These are phyloP conservation scores for Genyomyrus donnyi DNA, from an alignment of 2,113 vertebrate genomes.

Conservation along the genomic window DNA sequence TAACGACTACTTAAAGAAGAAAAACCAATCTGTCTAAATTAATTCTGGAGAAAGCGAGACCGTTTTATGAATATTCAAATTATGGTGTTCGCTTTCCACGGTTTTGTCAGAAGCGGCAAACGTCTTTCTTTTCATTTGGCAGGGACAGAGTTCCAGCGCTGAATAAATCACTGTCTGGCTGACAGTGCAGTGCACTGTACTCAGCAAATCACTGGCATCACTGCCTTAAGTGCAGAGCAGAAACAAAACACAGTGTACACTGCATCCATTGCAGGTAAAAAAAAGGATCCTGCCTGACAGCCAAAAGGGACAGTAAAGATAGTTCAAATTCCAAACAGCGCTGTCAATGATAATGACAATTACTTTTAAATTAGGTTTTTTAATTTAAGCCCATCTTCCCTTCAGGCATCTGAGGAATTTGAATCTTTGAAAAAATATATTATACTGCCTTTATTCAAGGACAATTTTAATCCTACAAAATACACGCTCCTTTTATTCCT, in stretches of 20 bases:
- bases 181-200: not conserved
- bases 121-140: not conserved
- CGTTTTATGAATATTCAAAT: constrained; percentile 7
- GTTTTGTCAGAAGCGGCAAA: not conserved
- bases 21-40: constrained; percentile 14
- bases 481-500: not conserved
- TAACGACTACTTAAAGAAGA: not conserved
- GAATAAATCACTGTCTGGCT: not conserved
- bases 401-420: constrained; percentile 29
- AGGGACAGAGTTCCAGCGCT: not conserved
- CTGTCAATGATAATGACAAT: constrained; percentile 9
- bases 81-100: not conserved
- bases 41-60: not conserved
- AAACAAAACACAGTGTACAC: constrained; percentile 6
- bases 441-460: not conserved
- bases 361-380: constrained; percentile 27
- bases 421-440: constrained; percentile 18
- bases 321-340: constrained; percentile 19
- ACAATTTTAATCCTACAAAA: not conserved
- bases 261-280: constrained; percentile 22
- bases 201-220: not conserved
- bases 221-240: not conserved
- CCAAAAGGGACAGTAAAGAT: constrained; percentile 27
- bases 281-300: not conserved
- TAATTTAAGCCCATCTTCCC: constrained; percentile 28